phyloP scores from a whole-genome alignment of 2,888 invertebrate genomes.

The Biston stratarius region DNA sequence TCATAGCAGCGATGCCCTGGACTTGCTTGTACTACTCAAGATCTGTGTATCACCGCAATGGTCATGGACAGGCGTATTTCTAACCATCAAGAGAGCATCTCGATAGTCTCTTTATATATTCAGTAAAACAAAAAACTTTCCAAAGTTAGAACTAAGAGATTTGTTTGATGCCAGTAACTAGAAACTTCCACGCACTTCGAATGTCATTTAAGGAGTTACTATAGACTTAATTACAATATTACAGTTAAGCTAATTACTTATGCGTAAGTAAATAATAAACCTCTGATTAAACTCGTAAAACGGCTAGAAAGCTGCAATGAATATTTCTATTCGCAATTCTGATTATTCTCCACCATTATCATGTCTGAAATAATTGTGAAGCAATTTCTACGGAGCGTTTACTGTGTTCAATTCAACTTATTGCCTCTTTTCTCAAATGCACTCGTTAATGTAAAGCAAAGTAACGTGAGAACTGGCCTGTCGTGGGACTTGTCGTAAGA shows the following conservation, averaged over 20 bases:
- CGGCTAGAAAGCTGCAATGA: neutral
- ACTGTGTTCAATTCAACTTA: slow-evolving; percentile 26
- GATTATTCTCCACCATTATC: neutral
- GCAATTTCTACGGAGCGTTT: slow-evolving; percentile 11
- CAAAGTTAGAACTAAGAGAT: too few relatives aligned
- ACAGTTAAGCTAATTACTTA: slow-evolving; percentile 4
- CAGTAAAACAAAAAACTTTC: too few relatives aligned
- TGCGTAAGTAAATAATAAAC: neutral
- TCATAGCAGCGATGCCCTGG: too few relatives aligned
- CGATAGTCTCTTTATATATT: neutral
- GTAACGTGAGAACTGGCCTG: slow-evolving; percentile 47
- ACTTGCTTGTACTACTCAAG: too few relatives aligned
- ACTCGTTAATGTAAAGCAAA: slow-evolving; percentile 37
- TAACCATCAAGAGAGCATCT: neutral
- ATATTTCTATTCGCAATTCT: neutral
- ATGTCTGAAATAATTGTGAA: slow-evolving; percentile 20
- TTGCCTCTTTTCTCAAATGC: slow-evolving; percentile 18
- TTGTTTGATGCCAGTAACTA: too few relatives aligned
- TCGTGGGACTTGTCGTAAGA: slow-evolving; percentile 32
- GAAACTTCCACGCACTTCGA: neutral
- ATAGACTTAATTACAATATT: neutral
- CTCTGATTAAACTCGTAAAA: slow-evolving; percentile 12
- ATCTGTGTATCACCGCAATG: too few relatives aligned
- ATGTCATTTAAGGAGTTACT: neutral
- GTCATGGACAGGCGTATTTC: too few relatives aligned